Base-by-base conservation (phyloP, 2,797 vertebrate species). In the Acridotheres tristis region DNA sequence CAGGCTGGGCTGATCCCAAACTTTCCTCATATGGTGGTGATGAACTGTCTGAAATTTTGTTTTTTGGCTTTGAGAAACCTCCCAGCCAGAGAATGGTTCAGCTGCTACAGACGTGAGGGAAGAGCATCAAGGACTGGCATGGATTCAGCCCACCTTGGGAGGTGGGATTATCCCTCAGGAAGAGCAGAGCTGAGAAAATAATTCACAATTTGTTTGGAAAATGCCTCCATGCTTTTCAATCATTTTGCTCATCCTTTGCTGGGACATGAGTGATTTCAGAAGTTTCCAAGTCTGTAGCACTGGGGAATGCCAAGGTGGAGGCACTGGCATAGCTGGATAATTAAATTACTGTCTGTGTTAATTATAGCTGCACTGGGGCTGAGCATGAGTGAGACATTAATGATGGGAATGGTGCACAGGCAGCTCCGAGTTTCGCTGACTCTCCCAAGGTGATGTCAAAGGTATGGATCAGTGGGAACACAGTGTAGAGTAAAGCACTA, bases 291-390 rank as follows among this genome's bases (percentile, higher is more conserved):
- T 7, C 22, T 47, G 21, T 7, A 48, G 30, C 2, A 42, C 32
- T 30, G 0, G 0, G 38, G 43, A 62, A 61, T 29, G 48, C 22
- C 0, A 0, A 69, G 71, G 32, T 29, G 13, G 34, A 72, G 29
- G 76, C 23, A 36, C 17, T 9, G 1, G 22, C 7, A 1, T 5
- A 42, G 42, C 45, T 10, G 7, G 16, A 21, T 34, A 48, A 40
- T 36, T 62, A 57, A 61, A 65, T 57, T 16, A 47, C 2, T 30
- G 5, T 40, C 20, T 68, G 29, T 21, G 4, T 47, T 86, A 85
- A 61, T 89, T 61, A 43, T 38, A 59, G 3, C n/a, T 43, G 19
- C 10, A 5, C 13, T 21, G 47, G 25, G 26, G 53, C 57, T 2
- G 2, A 48, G 48, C 10, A 10, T 0, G 11, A 42, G 38, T 1